phyloP scores from a whole-genome alignment of 2,797 vertebrate genomes.

The Poliocrania exsul region DNA sequence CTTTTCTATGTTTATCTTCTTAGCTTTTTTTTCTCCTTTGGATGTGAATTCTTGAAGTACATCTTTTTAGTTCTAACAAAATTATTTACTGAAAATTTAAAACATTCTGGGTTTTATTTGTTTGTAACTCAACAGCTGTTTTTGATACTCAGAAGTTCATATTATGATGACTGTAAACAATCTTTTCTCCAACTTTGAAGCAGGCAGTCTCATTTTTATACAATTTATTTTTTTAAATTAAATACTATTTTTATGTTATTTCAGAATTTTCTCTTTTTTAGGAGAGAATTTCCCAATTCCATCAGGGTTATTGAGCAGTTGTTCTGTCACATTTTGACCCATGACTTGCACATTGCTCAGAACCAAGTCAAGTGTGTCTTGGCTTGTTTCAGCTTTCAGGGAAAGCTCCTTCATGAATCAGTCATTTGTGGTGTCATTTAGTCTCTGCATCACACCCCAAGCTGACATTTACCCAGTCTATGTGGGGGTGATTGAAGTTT shows the following conservation, averaged over 20 bases:
- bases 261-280: not conserved
- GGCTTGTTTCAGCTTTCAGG: constrained; percentile 16
- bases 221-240: not conserved
- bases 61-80: not conserved
- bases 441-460: constrained; percentile 9
- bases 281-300: not conserved
- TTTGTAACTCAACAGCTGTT: not conserved
- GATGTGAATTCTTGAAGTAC: not conserved
- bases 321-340: not conserved
- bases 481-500: constrained; percentile 34
- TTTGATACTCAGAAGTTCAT: not conserved
- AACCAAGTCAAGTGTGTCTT: not conserved
- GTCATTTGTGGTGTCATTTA: constrained; percentile 1
- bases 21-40: not conserved
- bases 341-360: not conserved
- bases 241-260: not conserved
- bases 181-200: not conserved
- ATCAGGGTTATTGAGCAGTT: not conserved
- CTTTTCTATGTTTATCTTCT: not conserved
- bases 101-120: not conserved
- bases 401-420: not conserved
- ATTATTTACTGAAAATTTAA: not conserved
- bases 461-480: constrained; percentile 26
- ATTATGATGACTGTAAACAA: not conserved
- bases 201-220: not conserved